Evolutionary conservation across 2,797 vertebrate genomes (phyloP).

Genomic region (Psittacula derbiana): DNA sequence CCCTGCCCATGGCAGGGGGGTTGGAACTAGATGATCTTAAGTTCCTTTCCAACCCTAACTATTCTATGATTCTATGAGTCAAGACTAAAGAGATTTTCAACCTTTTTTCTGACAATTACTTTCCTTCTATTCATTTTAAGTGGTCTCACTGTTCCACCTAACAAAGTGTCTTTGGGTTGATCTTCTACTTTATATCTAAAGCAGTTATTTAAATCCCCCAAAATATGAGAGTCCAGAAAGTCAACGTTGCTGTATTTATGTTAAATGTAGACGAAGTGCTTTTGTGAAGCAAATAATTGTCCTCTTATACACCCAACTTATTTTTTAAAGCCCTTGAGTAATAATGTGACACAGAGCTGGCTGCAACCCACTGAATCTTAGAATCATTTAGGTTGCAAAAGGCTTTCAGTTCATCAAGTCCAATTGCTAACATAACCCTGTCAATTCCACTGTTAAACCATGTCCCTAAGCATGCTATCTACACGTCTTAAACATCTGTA

Average conservation of each 20-base stretch:
- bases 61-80: background rate
- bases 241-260: background rate
- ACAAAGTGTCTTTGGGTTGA: background rate
- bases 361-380: background rate
- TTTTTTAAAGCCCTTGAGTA: background rate
- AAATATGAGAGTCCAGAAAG: background rate
- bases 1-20: too few relatives aligned
- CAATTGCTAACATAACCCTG: background rate
- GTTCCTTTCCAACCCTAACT: too few relatives aligned
- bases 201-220: background rate
- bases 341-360: background rate
- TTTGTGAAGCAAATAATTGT: background rate
- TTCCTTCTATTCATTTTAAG: background rate
- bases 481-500: background rate
- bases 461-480: background rate
- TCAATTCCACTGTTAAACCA: background rate
- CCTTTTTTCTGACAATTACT: background rate
- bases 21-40: too few relatives aligned
- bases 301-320: background rate
- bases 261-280: background rate
- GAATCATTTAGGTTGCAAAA: background rate
- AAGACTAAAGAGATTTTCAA: background rate
- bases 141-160: background rate
- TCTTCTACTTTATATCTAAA: background rate
- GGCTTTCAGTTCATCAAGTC: background rate